Percentiles rank a stretch among this genome's conserved stretches.
phyloP scores from a whole-genome alignment of 2,113 vertebrate species.

The Mobula birostris region DNA sequence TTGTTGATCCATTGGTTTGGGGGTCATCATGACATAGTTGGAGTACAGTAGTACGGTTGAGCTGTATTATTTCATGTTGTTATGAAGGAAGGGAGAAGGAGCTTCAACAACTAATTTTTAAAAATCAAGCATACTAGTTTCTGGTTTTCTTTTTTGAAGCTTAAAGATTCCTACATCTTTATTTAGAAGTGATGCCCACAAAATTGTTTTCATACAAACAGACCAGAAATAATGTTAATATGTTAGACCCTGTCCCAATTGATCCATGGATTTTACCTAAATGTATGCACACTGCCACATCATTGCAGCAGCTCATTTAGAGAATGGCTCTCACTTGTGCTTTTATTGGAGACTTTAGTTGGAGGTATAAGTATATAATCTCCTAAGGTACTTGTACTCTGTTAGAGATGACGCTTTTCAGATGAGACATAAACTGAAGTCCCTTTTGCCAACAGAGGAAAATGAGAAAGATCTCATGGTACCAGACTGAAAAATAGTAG shows the following conservation, averaged over 20 bases:
- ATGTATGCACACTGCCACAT: neutral
- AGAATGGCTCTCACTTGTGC: neutral
- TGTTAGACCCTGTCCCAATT: neutral
- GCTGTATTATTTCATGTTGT: conserved; percentile 25
- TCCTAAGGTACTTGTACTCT: neutral
- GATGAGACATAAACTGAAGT: neutral
- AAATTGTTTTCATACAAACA: neutral
- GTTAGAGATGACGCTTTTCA: neutral
- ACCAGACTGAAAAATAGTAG: neutral
- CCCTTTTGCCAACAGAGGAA: neutral
- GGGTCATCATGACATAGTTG: conserved; percentile 24
- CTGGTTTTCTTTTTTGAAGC: too few relatives aligned
- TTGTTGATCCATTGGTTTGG: conserved; percentile 29
- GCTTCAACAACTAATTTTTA: neutral
- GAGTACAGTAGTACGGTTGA: conserved; percentile 12
- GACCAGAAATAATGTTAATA: neutral
- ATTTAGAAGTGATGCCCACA: neutral
- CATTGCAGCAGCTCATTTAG: neutral
- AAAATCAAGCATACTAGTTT: neutral
- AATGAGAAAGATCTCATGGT: neutral
- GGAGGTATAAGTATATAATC: neutral
- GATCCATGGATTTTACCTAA: neutral
- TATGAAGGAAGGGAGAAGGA: neutral
- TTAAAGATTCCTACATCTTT: neutral
- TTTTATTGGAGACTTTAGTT: neutral